Base-by-base conservation (phyloP, 2,797 vertebrate genomes). In the Pogonophryne albipinna region DNA sequence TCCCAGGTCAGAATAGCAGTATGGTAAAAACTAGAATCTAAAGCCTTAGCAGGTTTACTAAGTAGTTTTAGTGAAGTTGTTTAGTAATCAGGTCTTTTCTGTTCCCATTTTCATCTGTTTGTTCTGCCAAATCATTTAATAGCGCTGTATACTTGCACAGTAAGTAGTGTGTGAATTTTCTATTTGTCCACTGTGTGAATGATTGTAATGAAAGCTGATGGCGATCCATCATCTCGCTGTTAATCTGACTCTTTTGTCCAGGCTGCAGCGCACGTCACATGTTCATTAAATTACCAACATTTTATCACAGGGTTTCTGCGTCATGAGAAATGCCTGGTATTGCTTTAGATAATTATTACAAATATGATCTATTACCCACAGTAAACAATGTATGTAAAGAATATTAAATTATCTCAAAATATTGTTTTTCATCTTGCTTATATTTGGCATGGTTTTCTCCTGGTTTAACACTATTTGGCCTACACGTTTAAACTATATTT, bases 231-330 rank as follows among this genome's bases (percentile, higher is more conserved):
- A 27, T 42, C 13, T 67, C 0, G 2, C 19, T n/a, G 3, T 71
- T 74, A 53, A 70, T 83, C 44, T 46, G 52, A n/a, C 55, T 67
- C 41, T 71, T 56, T 55, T 63, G 78, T 83, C 63, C 13, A 11
- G 46, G 52, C 64, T 44, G 71, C 82, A 78, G 60, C 14, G 52
- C 5, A 2, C 9, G 27, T 27, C 70, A 41, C 49, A 27, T 31
- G 34, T 6, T 47, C 19, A 47, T 66, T 50, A 1, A 68, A 57
- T 56, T 4, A 4, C 10, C 47, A 19, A 41, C 4, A 0, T 56
- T 70, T 62, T 31, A 46, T 74, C 5, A 27, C 11, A 49, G 27
- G 13, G 16, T 55, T 56, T 17, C 11, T 68, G 59, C 11, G 1
- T 10, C 7, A 6, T 31, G 20, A 46, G 9, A 50, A 58, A 58